Evolutionary conservation across 1,140 invertebrate species (phyloP).

Genomic region (Drosophila lowei): DNA sequence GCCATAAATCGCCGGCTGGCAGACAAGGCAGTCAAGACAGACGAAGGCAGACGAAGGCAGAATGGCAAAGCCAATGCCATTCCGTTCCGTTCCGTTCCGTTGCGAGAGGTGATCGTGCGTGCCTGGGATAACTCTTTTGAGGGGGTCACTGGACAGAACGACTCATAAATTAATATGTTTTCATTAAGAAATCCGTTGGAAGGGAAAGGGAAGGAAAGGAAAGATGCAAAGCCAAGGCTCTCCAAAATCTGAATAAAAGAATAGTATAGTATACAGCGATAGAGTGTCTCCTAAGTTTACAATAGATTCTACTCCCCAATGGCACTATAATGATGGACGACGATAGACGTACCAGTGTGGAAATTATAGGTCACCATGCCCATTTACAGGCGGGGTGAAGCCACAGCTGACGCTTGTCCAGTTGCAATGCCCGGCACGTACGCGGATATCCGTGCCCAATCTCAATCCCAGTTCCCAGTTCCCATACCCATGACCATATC

Average conservation of each 20-base stretch:
- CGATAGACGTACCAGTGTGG: slow-evolving; percentile 12
- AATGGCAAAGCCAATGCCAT: slow-evolving; percentile 65
- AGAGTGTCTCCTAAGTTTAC: not conserved
- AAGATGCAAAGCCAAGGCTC: slow-evolving; percentile 41
- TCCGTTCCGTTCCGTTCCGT: slow-evolving; percentile 17
- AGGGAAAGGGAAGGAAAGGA: slow-evolving; percentile 15
- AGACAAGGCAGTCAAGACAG: slow-evolving; percentile 59
- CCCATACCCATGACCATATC: slow-evolving; percentile 37
- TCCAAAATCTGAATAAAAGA: slow-evolving; percentile 8
- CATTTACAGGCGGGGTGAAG: slow-evolving; percentile 31
- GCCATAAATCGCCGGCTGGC: slow-evolving; percentile 64
- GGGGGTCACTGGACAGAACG: slow-evolving; percentile 39
- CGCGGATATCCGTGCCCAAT: slow-evolving; percentile 79
- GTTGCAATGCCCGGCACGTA: slow-evolving; percentile 67
- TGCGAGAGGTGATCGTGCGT: slow-evolving; percentile 64
- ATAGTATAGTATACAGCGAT: too few relatives aligned
- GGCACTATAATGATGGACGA: not conserved
- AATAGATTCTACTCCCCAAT: not conserved
- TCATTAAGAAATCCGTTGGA: slow-evolving; percentile 60
- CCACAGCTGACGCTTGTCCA: slow-evolving; percentile 24
- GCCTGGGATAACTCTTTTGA: slow-evolving; percentile 50
- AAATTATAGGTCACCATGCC: slow-evolving; percentile 62
- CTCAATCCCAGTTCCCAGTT: slow-evolving; percentile 52
- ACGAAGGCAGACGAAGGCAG: slow-evolving; percentile 5
- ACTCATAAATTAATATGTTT: slow-evolving; percentile 76